Evolutionary conservation across 2,888 invertebrate genomes (phyloP).

Genomic region (Polietes domitor): DNA sequence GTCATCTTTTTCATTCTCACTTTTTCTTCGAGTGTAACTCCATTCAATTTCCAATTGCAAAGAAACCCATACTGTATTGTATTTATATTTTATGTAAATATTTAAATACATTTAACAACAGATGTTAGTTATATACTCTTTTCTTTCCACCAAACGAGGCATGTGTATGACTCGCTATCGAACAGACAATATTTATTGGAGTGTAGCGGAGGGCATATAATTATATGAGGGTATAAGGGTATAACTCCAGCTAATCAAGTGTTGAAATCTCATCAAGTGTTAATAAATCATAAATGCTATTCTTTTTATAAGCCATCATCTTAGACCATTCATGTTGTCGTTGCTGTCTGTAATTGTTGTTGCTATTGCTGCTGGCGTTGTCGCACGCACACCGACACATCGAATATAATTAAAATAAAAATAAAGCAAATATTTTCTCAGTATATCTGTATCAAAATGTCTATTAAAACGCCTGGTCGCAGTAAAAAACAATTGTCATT

Average conservation of each 20-base stretch:
- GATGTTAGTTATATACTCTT: too few relatives aligned
- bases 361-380: background rate
- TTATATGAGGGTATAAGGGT: too few relatives aligned
- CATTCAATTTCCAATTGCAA: background rate
- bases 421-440: constrained; percentile 42
- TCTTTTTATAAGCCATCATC: constrained; percentile 15
- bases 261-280: background rate
- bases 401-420: constrained; percentile 15
- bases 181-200: background rate
- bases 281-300: constrained; percentile 41
- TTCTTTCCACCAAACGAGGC: background rate
- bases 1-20: too few relatives aligned
- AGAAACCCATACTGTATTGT: too few relatives aligned
- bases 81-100: too few relatives aligned
- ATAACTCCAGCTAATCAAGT: constrained; percentile 25
- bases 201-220: background rate
- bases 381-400: background rate
- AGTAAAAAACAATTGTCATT: constrained; percentile 26
- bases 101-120: too few relatives aligned
- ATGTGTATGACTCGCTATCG: background rate
- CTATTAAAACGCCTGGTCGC: constrained; percentile 26
- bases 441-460: constrained; percentile 3
- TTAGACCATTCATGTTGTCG: background rate
- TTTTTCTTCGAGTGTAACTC: background rate
- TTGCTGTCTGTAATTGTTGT: background rate